Percentiles rank a stretch among this genome's conserved stretches.
Conservation (phyloP, 2,888 invertebrate species). For the Chrysotoxum bicinctum region DNA sequence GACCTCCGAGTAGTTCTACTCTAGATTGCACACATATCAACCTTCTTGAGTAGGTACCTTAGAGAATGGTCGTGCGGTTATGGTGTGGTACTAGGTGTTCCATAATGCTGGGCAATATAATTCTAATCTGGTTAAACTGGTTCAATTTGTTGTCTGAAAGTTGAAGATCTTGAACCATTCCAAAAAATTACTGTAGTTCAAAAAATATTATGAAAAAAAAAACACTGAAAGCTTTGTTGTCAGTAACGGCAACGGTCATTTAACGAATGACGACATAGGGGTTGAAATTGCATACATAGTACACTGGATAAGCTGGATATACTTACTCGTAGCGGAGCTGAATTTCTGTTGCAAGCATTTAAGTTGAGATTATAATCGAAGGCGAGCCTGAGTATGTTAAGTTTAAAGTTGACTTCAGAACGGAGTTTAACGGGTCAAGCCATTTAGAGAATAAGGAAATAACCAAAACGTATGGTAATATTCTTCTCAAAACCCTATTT, state of each 20-base stretch:
- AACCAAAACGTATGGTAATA: too few relatives aligned
- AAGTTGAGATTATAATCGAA: background rate
- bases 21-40: constrained; percentile 50
- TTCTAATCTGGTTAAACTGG: constrained; percentile 72
- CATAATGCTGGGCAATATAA: constrained; percentile 44
- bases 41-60: constrained; percentile 52
- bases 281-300: background rate
- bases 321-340: background rate
- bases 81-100: constrained; percentile 10
- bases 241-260: background rate
- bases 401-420: too few relatives aligned
- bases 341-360: background rate
- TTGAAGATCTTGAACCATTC: constrained; percentile 75
- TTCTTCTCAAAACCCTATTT: too few relatives aligned
- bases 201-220: constrained; percentile 26
- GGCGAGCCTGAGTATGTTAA: too few relatives aligned
- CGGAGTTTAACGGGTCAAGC: too few relatives aligned
- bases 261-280: constrained; percentile 26
- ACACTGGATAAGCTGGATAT: background rate
- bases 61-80: constrained; percentile 44
- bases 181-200: constrained; percentile 44
- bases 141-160: constrained; percentile 72
- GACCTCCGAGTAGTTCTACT: constrained; percentile 55
- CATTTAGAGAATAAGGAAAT: too few relatives aligned
- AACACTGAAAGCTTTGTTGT: constrained; percentile 43